A percentile compares a stretch with the other conserved stretches of the same genome.
Conservation (phyloP, 2,888 invertebrate genomes). For the Habrosyne pyritoides region DNA sequence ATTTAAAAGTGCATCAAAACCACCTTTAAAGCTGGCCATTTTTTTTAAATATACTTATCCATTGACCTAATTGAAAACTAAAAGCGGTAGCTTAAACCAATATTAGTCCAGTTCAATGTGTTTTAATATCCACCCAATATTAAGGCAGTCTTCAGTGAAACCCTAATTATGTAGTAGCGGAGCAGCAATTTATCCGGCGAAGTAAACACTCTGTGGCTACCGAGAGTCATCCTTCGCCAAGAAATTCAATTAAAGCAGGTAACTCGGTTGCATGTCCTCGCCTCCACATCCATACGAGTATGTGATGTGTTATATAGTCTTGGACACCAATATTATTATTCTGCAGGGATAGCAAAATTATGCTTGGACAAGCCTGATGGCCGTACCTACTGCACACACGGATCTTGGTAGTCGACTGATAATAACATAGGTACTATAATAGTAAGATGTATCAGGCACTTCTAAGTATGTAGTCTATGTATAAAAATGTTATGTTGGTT, state of each 20-base stretch:
- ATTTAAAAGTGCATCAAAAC: constrained; percentile 17
- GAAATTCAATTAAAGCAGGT: constrained; percentile 68
- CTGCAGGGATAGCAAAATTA: neutral
- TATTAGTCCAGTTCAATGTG: constrained; percentile 10
- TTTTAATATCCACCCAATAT: constrained; percentile 19
- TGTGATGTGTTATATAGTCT: neutral
- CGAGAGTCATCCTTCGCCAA: constrained; percentile 46
- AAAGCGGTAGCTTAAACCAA: neutral
- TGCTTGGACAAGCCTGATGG: neutral
- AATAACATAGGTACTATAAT: no score
- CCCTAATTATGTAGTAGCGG: constrained; percentile 37
- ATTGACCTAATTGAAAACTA: neutral
- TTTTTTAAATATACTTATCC: neutral
- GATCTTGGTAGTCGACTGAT: neutral
- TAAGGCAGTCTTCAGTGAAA: constrained; percentile 18
- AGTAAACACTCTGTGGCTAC: constrained; percentile 53
- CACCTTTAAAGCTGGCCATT: neutral
- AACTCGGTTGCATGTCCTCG: constrained; percentile 53
- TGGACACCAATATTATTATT: neutral
- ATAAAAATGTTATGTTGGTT: no score
- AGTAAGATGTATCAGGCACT: no score
- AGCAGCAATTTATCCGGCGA: constrained; percentile 44
- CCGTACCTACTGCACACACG: neutral
- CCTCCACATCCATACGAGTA: constrained; percentile 5
- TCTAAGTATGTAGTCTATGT: no score